phyloP scores from a whole-genome alignment of 2,888 invertebrate genomes.

The Plebejus melissa region DNA sequence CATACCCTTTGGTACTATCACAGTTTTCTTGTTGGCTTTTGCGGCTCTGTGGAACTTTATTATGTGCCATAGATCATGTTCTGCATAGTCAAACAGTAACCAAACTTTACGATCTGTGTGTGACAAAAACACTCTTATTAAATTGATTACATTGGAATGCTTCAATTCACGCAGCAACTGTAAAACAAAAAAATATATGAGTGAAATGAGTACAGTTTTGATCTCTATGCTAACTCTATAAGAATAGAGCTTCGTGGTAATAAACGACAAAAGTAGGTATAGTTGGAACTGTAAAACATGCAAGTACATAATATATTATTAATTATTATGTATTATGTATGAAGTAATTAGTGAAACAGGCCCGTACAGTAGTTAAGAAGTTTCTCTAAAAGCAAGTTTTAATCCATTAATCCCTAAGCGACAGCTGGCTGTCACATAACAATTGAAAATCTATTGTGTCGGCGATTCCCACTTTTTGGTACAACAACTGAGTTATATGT shows the following conservation, averaged over 20 bases:
- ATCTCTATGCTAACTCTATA: background rate
- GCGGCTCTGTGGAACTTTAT: constrained; percentile 99
- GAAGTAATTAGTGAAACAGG: too few species aligned
- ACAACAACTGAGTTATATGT: too few species aligned
- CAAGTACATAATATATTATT: too few species aligned
- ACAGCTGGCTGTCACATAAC: too few species aligned
- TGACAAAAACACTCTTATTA: constrained; percentile 97
- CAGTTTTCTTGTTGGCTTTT: constrained; percentile 97
- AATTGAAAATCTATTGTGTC: too few species aligned
- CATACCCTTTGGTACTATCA: constrained; percentile 97
- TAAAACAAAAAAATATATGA: constrained; percentile 45
- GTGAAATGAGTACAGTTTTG: background rate
- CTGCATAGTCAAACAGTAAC: constrained; percentile 98
- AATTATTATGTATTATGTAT: too few species aligned
- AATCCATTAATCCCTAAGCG: too few species aligned
- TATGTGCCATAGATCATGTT: constrained; percentile 99
- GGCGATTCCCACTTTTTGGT: too few species aligned
- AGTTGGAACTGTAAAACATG: too few species aligned
- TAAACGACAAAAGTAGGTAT: too few species aligned
- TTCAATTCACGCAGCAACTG: constrained; percentile 96
- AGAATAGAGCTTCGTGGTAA: background rate
- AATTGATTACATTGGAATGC: constrained; percentile 97
- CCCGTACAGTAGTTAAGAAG: too few species aligned
- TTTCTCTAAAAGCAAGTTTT: too few species aligned
- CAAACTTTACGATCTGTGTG: constrained; percentile 98